Evolutionary conservation across 2,797 vertebrate genomes (phyloP).

Genomic region (Poeciliopsis infans): DNA sequence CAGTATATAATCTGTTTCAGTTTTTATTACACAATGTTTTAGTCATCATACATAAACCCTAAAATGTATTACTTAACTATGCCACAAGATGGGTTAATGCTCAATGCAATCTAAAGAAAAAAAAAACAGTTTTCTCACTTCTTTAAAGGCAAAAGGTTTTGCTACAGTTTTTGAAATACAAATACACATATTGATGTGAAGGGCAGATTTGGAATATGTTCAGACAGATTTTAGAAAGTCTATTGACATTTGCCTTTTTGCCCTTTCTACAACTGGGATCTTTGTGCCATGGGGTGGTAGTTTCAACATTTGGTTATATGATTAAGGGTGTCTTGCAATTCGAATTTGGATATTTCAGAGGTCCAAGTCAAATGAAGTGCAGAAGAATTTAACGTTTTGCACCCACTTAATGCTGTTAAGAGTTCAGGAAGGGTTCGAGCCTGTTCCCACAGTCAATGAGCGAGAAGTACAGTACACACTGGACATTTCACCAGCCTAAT

Average conservation of each 20-base stretch:
- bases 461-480: neutral
- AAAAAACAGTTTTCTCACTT: neutral
- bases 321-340: neutral
- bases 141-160: neutral
- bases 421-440: neutral
- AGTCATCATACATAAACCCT: slow-evolving; percentile 19
- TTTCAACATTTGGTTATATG: neutral
- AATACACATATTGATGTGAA: neutral
- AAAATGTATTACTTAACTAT: neutral
- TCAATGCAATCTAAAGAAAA: neutral
- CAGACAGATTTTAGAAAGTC: neutral
- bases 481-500: neutral
- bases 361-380: neutral
- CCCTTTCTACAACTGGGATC: neutral
- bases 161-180: neutral
- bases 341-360: neutral
- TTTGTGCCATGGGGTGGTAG: neutral
- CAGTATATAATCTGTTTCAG: neutral
- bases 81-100: slow-evolving; percentile 2
- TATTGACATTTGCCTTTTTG: neutral
- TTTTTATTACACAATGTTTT: slow-evolving; percentile 22
- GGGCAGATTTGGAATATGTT: neutral
- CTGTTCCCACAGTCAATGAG: neutral
- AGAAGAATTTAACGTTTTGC: neutral
- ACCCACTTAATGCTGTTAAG: neutral